Base-by-base conservation (phyloP, 2,888 invertebrate species). In the Temnothorax unifasciatus region DNA sequence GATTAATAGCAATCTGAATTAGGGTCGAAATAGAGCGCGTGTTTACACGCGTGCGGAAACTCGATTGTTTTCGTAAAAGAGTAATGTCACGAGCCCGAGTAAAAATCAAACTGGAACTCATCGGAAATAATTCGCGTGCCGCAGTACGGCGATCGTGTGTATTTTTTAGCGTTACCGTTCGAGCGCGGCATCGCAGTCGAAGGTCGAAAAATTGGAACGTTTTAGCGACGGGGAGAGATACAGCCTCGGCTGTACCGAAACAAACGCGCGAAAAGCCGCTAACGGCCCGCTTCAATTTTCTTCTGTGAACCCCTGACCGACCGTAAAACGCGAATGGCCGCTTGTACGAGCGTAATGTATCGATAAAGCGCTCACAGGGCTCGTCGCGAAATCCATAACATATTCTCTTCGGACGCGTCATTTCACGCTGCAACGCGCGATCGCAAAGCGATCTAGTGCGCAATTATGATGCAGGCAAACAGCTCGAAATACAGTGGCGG, bases 401-500 rank as follows among this genome's bases (percentile, higher is more conserved):
- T 86, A 85, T 87, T 86, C 82, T 69, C 75, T 52, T 59, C 61
- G 83, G 38, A 74, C 69, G 77, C 75, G 54, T 15, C 63, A 81
- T 81, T 87, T 85, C 77, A 2, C 34, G 54, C 6, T n/a, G 57
- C 41, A 63, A 18, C 15, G 63, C 11, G 25, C 38, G 59, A 68
- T 29, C 57, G 66, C 54, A 61, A 25, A 52, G 25, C 21, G 38
- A 8, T 64, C 81, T 59, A 69, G 83, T 82, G 15, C 47, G 61
- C 89, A 89, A 92, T 89, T 90, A 89, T 88, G 89, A 90, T 87
- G 90, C 89, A 87, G 90, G 90, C 18, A 50, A 91, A 91, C 88
- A 88, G 88, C 87, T 90, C 87, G 88, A 90, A 90, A 90, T 85
- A 86, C 86, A 84, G 74, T 85, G 0, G 21, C 76, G 21, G 11